Conservation (phyloP, 1,140 invertebrate genomes). For the Zaprionus capensis region DNA sequence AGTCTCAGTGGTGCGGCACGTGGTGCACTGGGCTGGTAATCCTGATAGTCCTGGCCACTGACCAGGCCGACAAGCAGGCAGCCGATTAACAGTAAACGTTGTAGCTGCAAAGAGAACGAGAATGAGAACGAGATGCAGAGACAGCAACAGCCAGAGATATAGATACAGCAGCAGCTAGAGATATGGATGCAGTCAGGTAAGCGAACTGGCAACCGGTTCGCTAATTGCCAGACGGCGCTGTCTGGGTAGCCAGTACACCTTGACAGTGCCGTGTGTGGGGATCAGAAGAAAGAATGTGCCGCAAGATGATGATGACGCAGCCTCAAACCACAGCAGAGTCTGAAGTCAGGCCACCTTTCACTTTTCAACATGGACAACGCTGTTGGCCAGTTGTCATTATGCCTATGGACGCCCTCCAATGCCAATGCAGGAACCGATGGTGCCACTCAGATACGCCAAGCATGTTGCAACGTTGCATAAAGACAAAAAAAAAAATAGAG, state of each 20-base stretch:
- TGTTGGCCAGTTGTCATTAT: slow-evolving; percentile 28
- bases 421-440: slow-evolving; percentile 73
- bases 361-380: slow-evolving; percentile 56
- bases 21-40: slow-evolving; percentile 85
- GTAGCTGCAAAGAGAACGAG: slow-evolving; percentile 47
- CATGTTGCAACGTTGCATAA: slow-evolving; percentile 63
- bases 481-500: slow-evolving; percentile 27
- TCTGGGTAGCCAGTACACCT: slow-evolving; percentile 50
- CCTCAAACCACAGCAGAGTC: slow-evolving; percentile 1
- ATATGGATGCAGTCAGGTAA: neutral
- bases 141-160: neutral
- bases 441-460: slow-evolving; percentile 16
- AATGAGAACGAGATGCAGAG: slow-evolving; percentile 2
- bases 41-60: slow-evolving; percentile 87
- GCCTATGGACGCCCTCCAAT: slow-evolving; percentile 60
- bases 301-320: slow-evolving; percentile 39
- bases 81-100: slow-evolving; percentile 62
- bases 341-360: slow-evolving; percentile 63
- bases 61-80: slow-evolving; percentile 63
- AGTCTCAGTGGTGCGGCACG: slow-evolving; percentile 85
- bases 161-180: neutral
- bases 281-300: slow-evolving; percentile 54
- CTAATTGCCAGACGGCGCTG: slow-evolving; percentile 40
- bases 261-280: slow-evolving; percentile 59
- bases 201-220: slow-evolving; percentile 62